phyloP scores from a whole-genome alignment of 2,113 vertebrate species.

The Chaetorhynchus papuensis region DNA sequence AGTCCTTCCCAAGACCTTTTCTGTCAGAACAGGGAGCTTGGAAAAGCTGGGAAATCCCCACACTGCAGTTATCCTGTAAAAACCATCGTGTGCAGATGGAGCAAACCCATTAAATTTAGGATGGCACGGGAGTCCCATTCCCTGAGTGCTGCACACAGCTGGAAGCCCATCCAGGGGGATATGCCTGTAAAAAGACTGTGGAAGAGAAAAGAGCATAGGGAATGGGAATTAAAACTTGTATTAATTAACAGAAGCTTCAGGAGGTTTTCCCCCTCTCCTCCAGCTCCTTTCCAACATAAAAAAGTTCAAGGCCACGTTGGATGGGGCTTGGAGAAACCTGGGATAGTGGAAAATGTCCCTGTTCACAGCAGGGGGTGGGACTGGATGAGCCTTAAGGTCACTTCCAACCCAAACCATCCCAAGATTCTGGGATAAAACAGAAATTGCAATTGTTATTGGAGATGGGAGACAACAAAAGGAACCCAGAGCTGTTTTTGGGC shows the following conservation, averaged over 20 bases:
- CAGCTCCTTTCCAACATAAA: background rate
- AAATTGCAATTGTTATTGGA: background rate
- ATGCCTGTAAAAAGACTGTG: too few relatives aligned
- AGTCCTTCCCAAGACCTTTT: background rate
- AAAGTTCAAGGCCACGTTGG: background rate
- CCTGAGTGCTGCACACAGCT: background rate
- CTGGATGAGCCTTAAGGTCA: background rate
- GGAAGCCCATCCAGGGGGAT: background rate
- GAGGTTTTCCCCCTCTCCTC: background rate
- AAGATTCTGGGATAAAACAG: background rate
- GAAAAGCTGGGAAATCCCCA: background rate
- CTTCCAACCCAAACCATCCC: background rate
- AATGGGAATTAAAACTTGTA: background rate
- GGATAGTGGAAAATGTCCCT: background rate
- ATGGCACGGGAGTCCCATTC: rapidly evolving
- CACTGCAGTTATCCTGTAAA: background rate
- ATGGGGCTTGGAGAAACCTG: background rate
- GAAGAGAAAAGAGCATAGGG: background rate
- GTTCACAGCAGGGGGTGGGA: background rate
- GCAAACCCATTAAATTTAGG: background rate
- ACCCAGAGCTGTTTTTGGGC: background rate
- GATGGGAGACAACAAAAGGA: background rate
- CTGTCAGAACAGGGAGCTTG: background rate
- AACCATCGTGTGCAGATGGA: background rate
- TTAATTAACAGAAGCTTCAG: background rate